Base-by-base conservation (phyloP, 1,140 invertebrate genomes). In the Protaetia brevitarsis region DNA sequence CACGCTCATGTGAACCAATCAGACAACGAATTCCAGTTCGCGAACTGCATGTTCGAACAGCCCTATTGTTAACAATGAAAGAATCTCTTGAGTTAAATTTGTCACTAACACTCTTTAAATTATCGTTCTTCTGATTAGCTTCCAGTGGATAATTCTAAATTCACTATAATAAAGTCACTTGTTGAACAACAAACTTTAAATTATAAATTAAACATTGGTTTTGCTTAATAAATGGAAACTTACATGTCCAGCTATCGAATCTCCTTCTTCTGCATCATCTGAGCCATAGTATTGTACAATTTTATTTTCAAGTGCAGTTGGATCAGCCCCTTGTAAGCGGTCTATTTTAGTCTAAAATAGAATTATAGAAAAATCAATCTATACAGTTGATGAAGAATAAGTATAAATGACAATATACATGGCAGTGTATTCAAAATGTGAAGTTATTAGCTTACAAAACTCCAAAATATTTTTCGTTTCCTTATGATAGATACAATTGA, bases 221-320 rank as follows among this genome's bases (percentile, higher is more conserved):
- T 23, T 62, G n/a, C 4, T 16, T 26, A 66, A 7, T 34, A 34
- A 34, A 28, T 4, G 28, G 26, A 51, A 19, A 78, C 83, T 82
- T 86, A 92, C 92, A 86, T 94, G 92, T 69, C 92, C 92, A 69
- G 86, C 84, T 71, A 92, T 86, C 11, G 85, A 77, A 74, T 85
- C 85, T 66, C 76, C 74, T 1, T 87, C 85, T 5, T 85, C 85
- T 8, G 79, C 79, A 28, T 86, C 86, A n/a, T 84, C 87, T 57
- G 83, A 80, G 10, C 89, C 91, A 80, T 94, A 93, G 75, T 91
- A 90, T 75, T 96, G 92, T 73, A 91, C 86, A 37, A 98, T 92
- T 84, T 97, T 98, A 31, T 86, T 87, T 79, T 97, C 94, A 28
- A 99, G 78, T 0, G 84, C 84, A 45, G 78, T 79, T 6, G 90